Base-by-base conservation (phyloP, 2,113 vertebrate species). In the Lathamus discolor region DNA sequence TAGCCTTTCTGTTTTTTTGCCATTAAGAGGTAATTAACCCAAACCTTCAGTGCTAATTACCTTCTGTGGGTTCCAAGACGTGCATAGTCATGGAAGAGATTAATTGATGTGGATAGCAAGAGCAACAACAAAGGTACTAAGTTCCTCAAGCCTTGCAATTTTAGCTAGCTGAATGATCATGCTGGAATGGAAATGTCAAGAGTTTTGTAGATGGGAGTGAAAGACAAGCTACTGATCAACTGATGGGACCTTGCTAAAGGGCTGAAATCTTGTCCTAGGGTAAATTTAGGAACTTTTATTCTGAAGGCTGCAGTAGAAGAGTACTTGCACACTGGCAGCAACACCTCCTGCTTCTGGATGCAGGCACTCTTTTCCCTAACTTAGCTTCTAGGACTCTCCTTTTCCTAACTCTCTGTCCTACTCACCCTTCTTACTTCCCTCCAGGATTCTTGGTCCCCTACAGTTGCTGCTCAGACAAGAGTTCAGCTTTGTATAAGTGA, bases 311-410 rank as follows among this genome's bases (percentile, higher is more conserved):
- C 29, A 55, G 31, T 78, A 77, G 20, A 55, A 55, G 10, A 13
- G 10, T 9, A 11, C 39, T 63, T 72, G 37, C 11, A 29, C 17
- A 7, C 4, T 37, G 17, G n/a, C 6, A 2, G 28, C 1, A 2
- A 27, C 37, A n/a, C 10, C 61, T 61, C 28, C 52, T 74, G 20
- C 46, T 59, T 8, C 17, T 75, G 31, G 29, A 35, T 31, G 35
- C 24, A 46, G 29, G 19, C 39, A 20, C 13, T 72, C 35, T 74
- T 85, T 73, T 61, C 17, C 39, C 11, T 52, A 28, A 29, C 44
- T 51, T 72, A 64, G 17, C 27, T 90, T 59, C 39, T 33, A 76
- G n/a, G 39, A 54, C 10, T 51, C 5, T 67, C 22, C 59, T 61
- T 52, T 62, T 61, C 46, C 39, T n/a, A 41, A 25, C 28, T 43